Conservation (phyloP, 1,140 invertebrate species). For the Aphelenchoides besseyi region DNA sequence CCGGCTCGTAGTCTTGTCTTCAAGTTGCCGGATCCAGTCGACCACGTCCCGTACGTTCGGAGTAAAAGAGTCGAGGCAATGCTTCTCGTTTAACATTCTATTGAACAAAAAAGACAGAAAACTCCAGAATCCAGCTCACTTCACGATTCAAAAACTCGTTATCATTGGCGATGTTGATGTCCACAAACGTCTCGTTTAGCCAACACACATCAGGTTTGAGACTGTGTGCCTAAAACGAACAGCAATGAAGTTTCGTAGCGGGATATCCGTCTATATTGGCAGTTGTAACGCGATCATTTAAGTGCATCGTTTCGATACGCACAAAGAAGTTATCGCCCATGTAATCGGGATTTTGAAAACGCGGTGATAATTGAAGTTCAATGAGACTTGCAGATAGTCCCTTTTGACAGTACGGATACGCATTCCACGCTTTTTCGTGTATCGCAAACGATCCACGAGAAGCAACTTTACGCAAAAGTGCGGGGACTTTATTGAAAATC, state of each 20-base stretch:
- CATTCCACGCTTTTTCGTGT: slow-evolving; percentile 99
- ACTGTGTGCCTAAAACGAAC: slow-evolving; percentile 50
- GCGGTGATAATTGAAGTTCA: not conserved
- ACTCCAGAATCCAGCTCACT: slow-evolving; percentile 31
- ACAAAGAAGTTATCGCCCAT: slow-evolving; percentile 98
- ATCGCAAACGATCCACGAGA: slow-evolving; percentile 94
- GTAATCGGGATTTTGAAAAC: slow-evolving; percentile 85
- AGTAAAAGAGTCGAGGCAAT: slow-evolving; percentile 84
- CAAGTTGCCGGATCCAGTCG: slow-evolving; percentile 77
- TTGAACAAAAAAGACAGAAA: slow-evolving; percentile 67
- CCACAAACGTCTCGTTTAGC: slow-evolving; percentile 55
- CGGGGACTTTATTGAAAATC: slow-evolving; percentile 64
- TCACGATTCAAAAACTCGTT: slow-evolving; percentile 42
- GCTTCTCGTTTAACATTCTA: slow-evolving; percentile 66
- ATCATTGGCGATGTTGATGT: slow-evolving; percentile 60
- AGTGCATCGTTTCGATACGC: slow-evolving; percentile 91
- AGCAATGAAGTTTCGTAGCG: slow-evolving; percentile 17
- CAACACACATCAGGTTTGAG: slow-evolving; percentile 44
- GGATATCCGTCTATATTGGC: slow-evolving; percentile 74
- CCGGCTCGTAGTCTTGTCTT: slow-evolving; percentile 73
- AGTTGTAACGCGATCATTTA: slow-evolving; percentile 76
- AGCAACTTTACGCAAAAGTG: slow-evolving; percentile 78
- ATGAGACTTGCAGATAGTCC: slow-evolving; percentile 62
- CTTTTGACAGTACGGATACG: slow-evolving; percentile 98
- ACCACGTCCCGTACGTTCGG: slow-evolving; percentile 86